Percentiles rank a stretch among this genome's conserved stretches.
Conservation (phyloP, 2,888 invertebrate species). For the Adelognathus sp. region DNA sequence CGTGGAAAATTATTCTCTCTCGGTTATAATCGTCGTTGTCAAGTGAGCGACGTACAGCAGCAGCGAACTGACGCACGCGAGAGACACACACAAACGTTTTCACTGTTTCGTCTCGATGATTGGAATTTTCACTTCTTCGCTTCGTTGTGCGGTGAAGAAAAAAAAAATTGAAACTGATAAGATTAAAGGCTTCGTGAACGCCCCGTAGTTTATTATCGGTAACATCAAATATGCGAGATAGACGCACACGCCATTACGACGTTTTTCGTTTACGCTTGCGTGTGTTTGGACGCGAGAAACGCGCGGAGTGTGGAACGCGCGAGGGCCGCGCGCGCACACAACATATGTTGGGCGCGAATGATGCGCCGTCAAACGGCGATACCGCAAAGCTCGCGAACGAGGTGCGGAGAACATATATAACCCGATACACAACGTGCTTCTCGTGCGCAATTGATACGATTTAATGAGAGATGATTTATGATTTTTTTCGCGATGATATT, state of each 20-base stretch:
- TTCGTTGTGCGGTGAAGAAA: neutral
- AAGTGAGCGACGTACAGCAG: neutral
- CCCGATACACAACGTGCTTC: slow-evolving; percentile 1
- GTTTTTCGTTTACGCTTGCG: slow-evolving; percentile 53
- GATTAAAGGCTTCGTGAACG: slow-evolving; percentile 9
- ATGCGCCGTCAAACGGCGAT: neutral
- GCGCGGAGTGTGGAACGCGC: slow-evolving; percentile 5
- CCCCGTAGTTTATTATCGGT: slow-evolving; percentile 64
- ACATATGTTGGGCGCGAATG: neutral
- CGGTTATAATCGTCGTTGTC: neutral
- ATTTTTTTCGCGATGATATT: neutral
- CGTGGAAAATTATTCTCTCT: slow-evolving; percentile 9
- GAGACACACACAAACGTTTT: neutral
- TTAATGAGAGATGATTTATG: neutral
- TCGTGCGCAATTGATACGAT: neutral
- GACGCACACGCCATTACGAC: slow-evolving; percentile 77
- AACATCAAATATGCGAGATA: slow-evolving; percentile 73
- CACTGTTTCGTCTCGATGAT: neutral
- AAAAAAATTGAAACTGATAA: neutral
- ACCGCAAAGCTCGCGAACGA: neutral
- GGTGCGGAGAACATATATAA: neutral
- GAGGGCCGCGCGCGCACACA: no score
- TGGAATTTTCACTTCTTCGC: neutral
- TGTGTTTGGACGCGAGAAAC: slow-evolving; percentile 9
- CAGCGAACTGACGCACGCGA: neutral